Conservation (phyloP, 2,888 invertebrate genomes). For the Pseudanteris insignis region DNA sequence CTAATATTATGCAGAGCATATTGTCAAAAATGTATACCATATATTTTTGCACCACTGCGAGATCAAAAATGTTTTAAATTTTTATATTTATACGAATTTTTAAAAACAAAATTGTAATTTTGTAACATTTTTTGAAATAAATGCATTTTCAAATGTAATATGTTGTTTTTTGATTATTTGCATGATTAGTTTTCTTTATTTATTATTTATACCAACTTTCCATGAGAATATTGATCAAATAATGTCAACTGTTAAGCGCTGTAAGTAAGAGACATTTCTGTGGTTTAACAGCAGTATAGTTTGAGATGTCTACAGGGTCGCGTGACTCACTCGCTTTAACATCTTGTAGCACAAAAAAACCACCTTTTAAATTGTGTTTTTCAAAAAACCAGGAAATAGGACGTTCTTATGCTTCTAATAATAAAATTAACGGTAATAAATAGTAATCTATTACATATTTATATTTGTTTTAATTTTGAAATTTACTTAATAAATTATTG, state of each 20-base stretch:
- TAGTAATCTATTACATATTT: too few relatives aligned
- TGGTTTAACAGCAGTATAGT: neutral
- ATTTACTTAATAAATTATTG: too few relatives aligned
- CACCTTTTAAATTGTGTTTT: slow-evolving; percentile 58
- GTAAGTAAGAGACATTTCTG: slow-evolving; percentile 6
- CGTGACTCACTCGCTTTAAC: slow-evolving; percentile 28
- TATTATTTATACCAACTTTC: slow-evolving; percentile 18
- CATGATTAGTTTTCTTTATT: too few relatives aligned
- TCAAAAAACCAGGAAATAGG: slow-evolving; percentile 53
- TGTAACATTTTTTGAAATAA: slow-evolving; percentile 27
- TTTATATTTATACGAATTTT: too few relatives aligned
- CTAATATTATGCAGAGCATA: too few relatives aligned
- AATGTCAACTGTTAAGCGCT: slow-evolving; percentile 21
- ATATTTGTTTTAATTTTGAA: too few relatives aligned
- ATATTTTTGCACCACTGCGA: too few relatives aligned
- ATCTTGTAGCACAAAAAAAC: slow-evolving; percentile 41
- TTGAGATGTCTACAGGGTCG: slow-evolving; percentile 25
- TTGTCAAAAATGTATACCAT: too few relatives aligned
- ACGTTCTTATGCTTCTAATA: slow-evolving; percentile 49
- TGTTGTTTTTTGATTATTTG: too few relatives aligned
- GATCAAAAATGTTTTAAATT: too few relatives aligned
- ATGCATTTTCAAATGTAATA: slow-evolving; percentile 9
- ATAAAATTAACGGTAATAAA: slow-evolving; percentile 55
- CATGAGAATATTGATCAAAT: slow-evolving; percentile 47
- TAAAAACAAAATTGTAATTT: slow-evolving; percentile 28